phyloP scores from a whole-genome alignment of 2,113 vertebrate genomes.

The Ceyx margarethae region DNA sequence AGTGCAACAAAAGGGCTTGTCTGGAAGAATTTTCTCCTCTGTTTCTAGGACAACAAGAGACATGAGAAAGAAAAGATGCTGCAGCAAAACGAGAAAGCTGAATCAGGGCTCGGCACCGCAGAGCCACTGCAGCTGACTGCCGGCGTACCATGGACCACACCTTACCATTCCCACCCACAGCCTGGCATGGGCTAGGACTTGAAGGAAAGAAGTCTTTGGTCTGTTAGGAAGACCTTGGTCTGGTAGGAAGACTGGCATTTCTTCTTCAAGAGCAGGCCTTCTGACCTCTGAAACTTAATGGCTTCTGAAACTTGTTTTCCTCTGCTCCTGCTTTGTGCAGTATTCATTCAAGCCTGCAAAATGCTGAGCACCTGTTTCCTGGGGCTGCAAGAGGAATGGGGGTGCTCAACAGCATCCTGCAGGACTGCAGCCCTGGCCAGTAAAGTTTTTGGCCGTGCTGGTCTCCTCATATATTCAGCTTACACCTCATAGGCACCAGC shows the following conservation, averaged over 20 bases:
- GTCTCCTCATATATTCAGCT: not conserved
- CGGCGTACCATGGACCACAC: not conserved
- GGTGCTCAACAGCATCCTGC: not conserved
- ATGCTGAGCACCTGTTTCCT: not conserved
- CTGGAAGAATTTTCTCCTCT: conserved; percentile 30
- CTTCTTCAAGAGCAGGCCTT: not conserved
- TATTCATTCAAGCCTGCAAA: not conserved
- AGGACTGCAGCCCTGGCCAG: not conserved
- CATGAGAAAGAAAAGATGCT: conserved; percentile 21
- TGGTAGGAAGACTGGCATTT: not conserved
- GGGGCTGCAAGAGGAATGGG: not conserved
- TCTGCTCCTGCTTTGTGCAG: not conserved
- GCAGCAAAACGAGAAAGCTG: not conserved
- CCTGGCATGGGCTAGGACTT: not conserved
- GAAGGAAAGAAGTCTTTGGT: not conserved
- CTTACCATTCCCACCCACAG: not conserved
- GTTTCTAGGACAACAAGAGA: conserved; percentile 68
- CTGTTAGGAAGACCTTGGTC: not conserved
- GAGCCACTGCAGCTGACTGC: not conserved
- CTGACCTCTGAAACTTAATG: not conserved
- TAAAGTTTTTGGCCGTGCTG: not conserved
- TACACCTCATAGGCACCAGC: not conserved
- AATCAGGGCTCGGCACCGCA: not conserved
- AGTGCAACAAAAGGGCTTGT: conserved; percentile 22
- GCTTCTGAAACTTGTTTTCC: not conserved